Evolutionary conservation across 2,113 vertebrate genomes (phyloP).

Genomic region (Sminthopsis crassicaudata): DNA sequence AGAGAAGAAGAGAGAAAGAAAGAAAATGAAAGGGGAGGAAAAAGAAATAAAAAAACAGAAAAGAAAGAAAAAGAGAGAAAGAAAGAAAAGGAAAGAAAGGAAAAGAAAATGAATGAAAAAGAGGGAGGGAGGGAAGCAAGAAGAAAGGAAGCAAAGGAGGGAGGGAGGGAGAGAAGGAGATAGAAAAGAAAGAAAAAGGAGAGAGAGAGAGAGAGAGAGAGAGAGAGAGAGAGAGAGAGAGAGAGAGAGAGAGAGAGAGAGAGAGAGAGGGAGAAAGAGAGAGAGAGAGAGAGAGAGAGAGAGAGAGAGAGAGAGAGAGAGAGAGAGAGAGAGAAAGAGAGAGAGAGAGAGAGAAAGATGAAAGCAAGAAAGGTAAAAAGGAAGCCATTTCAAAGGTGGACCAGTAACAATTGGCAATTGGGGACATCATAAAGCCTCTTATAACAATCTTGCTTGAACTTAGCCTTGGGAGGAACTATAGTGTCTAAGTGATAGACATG

Average conservation of each 20-base stretch:
- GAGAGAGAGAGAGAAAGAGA: no score
- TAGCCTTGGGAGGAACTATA: neutral
- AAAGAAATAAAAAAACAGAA: no score
- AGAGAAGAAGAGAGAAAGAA: neutral
- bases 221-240: no score
- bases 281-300: no score
- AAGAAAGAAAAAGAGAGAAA: neutral
- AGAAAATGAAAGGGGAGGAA: neutral
- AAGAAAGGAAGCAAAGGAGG: no score
- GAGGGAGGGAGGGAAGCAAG: neutral
- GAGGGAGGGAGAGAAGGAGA: no score
- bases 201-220: neutral
- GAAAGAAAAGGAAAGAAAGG: no score
- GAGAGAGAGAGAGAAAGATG: neutral
- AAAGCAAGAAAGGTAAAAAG: neutral
- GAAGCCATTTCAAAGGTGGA: neutral
- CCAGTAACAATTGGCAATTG: neutral
- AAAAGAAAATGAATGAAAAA: neutral
- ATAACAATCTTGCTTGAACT: neutral
- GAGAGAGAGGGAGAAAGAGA: neutral
- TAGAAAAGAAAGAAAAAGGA: no score
- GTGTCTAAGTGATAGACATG: neutral
- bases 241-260: fast-evolving
- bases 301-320: no score
- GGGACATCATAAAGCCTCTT: neutral